Evolutionary conservation across 2,888 invertebrate genomes (phyloP).

Genomic region (Acleris cristana): DNA sequence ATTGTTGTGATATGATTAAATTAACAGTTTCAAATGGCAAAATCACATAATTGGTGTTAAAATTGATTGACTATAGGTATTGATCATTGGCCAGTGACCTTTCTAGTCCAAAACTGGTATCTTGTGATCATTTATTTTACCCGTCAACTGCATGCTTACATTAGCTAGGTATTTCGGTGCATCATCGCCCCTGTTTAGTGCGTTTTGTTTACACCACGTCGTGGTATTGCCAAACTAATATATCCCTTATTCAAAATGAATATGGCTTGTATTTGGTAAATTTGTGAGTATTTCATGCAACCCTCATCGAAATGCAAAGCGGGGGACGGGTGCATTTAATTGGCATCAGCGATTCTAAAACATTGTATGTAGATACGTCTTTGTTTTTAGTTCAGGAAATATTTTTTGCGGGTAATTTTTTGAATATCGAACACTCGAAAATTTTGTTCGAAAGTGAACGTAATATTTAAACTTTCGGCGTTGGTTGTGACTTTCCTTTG

Average conservation of each 20-base stretch:
- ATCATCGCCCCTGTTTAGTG: constrained; percentile 16
- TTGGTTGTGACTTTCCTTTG: too few species aligned
- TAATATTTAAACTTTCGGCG: too few species aligned
- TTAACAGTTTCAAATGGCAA: too few species aligned
- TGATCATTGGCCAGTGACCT: too few species aligned
- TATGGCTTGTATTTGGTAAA: background rate
- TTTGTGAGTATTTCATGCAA: background rate
- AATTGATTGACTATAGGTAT: too few species aligned
- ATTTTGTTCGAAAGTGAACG: too few species aligned
- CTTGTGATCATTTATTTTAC: constrained; percentile 7
- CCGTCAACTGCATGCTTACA: constrained; percentile 8
- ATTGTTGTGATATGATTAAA: too few species aligned
- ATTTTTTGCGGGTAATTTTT: too few species aligned
- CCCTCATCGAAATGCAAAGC: constrained; percentile 25
- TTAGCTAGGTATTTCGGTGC: constrained; percentile 21
- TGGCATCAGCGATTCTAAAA: constrained; percentile 21
- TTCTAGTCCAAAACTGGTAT: background rate
- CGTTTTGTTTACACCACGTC: constrained; percentile 9
- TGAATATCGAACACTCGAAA: too few species aligned
- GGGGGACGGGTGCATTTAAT: constrained; percentile 29
- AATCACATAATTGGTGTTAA: too few species aligned
- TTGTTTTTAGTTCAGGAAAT: too few species aligned
- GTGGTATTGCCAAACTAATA: background rate
- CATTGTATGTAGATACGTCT: too few species aligned
- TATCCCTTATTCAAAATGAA: background rate